Percentiles rank a stretch among this genome's conserved stretches.
phyloP scores from a whole-genome alignment of 2,888 invertebrate genomes.

The Trissolcus brochymenae region DNA sequence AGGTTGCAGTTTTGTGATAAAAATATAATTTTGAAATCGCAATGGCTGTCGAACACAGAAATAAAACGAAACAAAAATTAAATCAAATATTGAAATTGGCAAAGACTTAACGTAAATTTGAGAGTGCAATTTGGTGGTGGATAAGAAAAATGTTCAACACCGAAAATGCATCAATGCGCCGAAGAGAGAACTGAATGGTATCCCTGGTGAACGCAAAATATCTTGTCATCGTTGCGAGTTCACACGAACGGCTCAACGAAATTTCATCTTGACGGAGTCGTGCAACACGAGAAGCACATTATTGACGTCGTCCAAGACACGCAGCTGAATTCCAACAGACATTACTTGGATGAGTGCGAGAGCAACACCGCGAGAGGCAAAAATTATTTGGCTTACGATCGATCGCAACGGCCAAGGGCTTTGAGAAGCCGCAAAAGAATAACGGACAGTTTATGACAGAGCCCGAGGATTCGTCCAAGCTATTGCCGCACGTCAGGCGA shows the following conservation, averaged over 20 bases:
- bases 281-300: conserved; percentile 55
- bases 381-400: conserved; percentile 24
- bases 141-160: conserved; percentile 5
- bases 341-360: conserved; percentile 13
- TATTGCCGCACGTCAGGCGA: conserved; percentile 9
- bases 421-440: conserved; percentile 32
- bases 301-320: conserved; percentile 49
- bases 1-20: too few relatives aligned
- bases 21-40: too few relatives aligned
- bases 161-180: conserved; percentile 14
- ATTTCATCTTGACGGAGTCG: conserved; percentile 38
- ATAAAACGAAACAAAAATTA: too few relatives aligned
- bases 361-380: conserved; percentile 3
- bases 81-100: background rate
- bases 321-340: conserved; percentile 38
- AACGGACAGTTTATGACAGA: conserved; percentile 41
- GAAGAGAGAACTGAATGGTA: conserved; percentile 7
- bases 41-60: too few relatives aligned
- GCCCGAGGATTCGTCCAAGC: background rate
- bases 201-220: conserved; percentile 14
- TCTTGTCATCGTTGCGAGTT: conserved; percentile 22
- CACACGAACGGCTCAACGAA: conserved; percentile 26
- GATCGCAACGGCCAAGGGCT: conserved; percentile 15
- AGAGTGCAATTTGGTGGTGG: background rate
- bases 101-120: background rate